Conservation (phyloP, 35 echinoderm and acorn worm genomes). For the Nesometra sesokonis region DNA sequence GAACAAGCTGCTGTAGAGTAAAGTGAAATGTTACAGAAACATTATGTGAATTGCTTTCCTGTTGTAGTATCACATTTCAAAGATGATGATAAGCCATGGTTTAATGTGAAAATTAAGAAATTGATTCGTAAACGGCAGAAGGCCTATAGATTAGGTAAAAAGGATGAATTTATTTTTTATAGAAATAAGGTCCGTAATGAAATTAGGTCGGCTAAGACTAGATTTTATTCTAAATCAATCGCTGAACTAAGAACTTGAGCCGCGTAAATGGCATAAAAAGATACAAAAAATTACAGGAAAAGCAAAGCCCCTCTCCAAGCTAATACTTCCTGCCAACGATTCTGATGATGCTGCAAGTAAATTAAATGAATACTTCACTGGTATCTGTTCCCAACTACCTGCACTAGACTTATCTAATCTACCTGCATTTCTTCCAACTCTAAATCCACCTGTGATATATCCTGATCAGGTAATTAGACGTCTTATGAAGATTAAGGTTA, state of each 20-base stretch:
- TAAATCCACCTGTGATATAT: background rate
- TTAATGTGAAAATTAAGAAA: background rate
- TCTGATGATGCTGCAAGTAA: background rate
- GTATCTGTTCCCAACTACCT: background rate
- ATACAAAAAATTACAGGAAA: background rate
- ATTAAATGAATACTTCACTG: background rate
- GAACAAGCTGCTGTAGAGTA: background rate
- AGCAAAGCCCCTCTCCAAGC: background rate
- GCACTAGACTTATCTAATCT: background rate
- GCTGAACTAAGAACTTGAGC: background rate
- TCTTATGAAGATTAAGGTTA: background rate
- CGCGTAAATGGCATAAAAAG: background rate
- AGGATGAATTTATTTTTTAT: background rate
- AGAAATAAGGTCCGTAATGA: background rate
- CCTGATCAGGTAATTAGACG: background rate
- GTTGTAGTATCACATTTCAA: background rate
- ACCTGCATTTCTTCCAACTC: background rate
- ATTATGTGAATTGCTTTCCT: background rate
- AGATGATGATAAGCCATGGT: background rate
- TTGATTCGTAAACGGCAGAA: background rate
- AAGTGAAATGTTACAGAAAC: background rate
- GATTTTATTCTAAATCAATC: background rate
- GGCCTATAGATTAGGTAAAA: background rate
- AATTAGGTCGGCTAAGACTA: background rate
- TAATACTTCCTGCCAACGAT: background rate